Base-by-base conservation (phyloP, 2,113 vertebrate genomes). In the Hippopotamus amphibius region DNA sequence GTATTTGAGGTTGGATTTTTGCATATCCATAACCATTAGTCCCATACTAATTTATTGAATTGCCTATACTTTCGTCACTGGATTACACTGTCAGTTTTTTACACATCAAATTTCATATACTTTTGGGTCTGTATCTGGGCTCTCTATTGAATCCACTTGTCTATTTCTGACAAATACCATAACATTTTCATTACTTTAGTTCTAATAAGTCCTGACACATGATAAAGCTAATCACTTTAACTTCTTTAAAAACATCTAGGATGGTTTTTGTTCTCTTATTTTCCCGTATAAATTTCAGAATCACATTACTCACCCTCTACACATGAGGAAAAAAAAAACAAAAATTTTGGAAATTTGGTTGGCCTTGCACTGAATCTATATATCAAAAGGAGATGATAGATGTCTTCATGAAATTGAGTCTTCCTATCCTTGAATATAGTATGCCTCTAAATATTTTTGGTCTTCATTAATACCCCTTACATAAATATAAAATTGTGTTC, bases 381-480 rank as follows among this genome's bases (percentile, higher is more conserved):
- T 15, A 66, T 71, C 41, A 91, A 89, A 85, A 66, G 33, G 65
- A 6, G 37, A 85, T 2, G 12, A 83, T 0, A 74, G 48, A 68
- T 8, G 17, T 55, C n/a, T 69, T 76, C 46, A 85, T 89, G 48
- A 93, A 88, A 76, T 57, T 79, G 19, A 81, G 11, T 85, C 30
- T 81, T 53, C 3, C n/a, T 61, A 30, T 61, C 41, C 80, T 74
- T 48, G 30, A 96, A 48, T 53, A 90, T 30, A 61, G 30, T 63
- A 84, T 33, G 57, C 17, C n/a, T 84, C 65, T 88, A 86, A 68
- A 16, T n/a, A 22, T 11, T 83, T 68, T 71, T 77, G 7, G 10
- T 81, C 55, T 96, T 95, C 22, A 74, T 80, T 81, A 61, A 17
- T 87, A 84, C 65, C 37, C 57, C 69, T 85, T 81, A 15, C 88